Percentiles rank a stretch among this genome's conserved stretches.
Conservation (phyloP, 1,140 invertebrate species). For the Heterodera carotae region DNA sequence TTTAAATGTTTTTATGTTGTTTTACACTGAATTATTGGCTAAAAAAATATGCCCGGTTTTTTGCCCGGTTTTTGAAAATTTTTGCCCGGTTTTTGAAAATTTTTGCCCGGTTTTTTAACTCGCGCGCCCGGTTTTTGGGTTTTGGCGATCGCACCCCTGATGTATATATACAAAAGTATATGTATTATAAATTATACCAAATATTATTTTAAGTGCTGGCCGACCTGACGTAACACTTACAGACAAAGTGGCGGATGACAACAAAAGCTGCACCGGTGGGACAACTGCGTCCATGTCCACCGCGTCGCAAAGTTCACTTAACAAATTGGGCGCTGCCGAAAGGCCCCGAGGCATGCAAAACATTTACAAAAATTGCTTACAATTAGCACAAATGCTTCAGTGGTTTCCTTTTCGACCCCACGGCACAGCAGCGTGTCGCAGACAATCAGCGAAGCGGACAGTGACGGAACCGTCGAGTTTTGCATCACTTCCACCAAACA, state of each 20-base stretch:
- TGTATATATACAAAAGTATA: no score
- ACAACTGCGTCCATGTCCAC: neutral
- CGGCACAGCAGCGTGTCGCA: slow-evolving; percentile 41
- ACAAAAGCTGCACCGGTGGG: no score
- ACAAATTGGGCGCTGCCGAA: neutral
- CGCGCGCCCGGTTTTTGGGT: no score
- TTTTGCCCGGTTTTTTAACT: no score
- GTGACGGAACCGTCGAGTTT: slow-evolving; percentile 45
- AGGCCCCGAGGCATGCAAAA: slow-evolving; percentile 8
- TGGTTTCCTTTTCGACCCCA: slow-evolving; percentile 62
- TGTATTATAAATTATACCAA: neutral
- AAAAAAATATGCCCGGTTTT: no score
- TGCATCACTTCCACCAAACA: slow-evolving; percentile 53
- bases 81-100: no score
- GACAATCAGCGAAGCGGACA: slow-evolving; percentile 52
- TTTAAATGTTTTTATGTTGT: no score
- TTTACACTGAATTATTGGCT: no score
- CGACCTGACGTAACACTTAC: neutral
- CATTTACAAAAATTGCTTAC: slow-evolving; percentile 12
- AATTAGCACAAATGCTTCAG: slow-evolving; percentile 41
- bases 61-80: no score
- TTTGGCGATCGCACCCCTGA: no score
- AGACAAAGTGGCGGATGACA: neutral
- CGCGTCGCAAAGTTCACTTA: slow-evolving; percentile 8
- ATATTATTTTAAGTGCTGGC: neutral